Evolutionary conservation across 2,888 invertebrate species (phyloP), one percentile per base, ranked within the genome.

Genomic region (Epistrophella euchroma): DNA sequence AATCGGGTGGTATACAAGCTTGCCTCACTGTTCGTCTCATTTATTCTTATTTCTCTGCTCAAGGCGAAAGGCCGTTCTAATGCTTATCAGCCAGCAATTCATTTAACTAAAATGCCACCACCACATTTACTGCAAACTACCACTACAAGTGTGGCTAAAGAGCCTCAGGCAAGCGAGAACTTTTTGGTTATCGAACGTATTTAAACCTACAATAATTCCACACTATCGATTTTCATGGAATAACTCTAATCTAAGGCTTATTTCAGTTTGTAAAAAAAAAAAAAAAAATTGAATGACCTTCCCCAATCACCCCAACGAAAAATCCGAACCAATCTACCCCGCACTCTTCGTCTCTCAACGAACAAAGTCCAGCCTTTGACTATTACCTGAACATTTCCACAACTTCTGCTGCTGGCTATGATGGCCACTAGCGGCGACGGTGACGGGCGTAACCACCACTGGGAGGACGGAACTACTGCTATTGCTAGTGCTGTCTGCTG

Each of bases 391-490:
- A 73, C 89, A 89, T 68, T 85, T 88, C 89, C 89, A 90, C 47
- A 85, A 73, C 79, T 88, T 89, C 55, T 88, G 75, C 52, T 58
- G 62, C n/a, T 64, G 64, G 17, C n/a, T 43, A 19, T 79, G 37
- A 13, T 81, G 84, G 32, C 60, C 62, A 47, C 60, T 52, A 15
- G 45, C 45, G 28, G 22, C n/a, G 28, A 66, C 66, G 11, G 52
- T 52, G 15, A 37, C 58, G 60, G 83, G 70, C 47, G 78, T 52
- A 47, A 68, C 66, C 71, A 47, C 75, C 79, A 88, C 88, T 13
- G 64, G 64, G 86, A 89, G 81, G 87, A 89, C 90, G 88, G 87
- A 88, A 79, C 89, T 89, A 88, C 91, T 92, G 89, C 86, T 88
- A 89, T 91, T 92, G 50, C 62, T 79, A 25, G 55, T 72, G 52